Conservation (phyloP, 37 sponge, comb jelly and placozoan species). For the Spongilla lacustris region DNA sequence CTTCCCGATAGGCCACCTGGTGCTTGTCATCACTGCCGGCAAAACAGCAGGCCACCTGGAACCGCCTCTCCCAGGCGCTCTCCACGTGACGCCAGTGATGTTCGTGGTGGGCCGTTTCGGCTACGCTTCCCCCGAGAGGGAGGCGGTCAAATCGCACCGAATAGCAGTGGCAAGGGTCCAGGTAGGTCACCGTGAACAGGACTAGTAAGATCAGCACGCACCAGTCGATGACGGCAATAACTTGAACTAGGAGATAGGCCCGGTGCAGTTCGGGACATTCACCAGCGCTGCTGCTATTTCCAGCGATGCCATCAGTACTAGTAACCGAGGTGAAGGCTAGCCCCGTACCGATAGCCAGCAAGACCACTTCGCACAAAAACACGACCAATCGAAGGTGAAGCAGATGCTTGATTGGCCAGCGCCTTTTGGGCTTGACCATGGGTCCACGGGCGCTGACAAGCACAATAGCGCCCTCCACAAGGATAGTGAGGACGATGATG, state of each 20-base stretch:
- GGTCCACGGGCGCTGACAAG: slow-evolving; percentile 69
- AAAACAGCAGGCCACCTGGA: slow-evolving; percentile 44
- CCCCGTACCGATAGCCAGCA: slow-evolving; percentile 53
- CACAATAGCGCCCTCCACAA: slow-evolving; percentile 44
- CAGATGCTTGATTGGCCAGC: slow-evolving; percentile 50
- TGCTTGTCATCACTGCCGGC: slow-evolving; percentile 62
- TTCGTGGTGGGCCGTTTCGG: slow-evolving; percentile 11
- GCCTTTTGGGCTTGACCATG: slow-evolving; percentile 47
- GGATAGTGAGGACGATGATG: slow-evolving; percentile 13
- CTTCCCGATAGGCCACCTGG: slow-evolving; percentile 68
- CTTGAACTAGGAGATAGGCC: slow-evolving; percentile 19
- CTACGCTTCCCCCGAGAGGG: background rate
- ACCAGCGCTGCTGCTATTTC: too few relatives aligned
- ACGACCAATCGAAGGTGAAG: slow-evolving; percentile 58
- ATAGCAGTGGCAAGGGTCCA: slow-evolving; percentile 83
- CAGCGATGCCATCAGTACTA: background rate
- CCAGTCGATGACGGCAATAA: slow-evolving; percentile 59
- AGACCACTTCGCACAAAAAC: slow-evolving; percentile 43
- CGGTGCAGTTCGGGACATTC: slow-evolving; percentile 43
- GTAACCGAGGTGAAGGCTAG: slow-evolving; percentile 41
- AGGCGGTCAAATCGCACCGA: slow-evolving; percentile 38
- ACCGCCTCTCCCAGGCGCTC: slow-evolving; percentile 70
- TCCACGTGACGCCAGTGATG: slow-evolving; percentile 30
- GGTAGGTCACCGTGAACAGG: slow-evolving; percentile 51
- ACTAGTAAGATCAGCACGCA: slow-evolving; percentile 34